Conservation (phyloP, 2,888 invertebrate species). For the Archips xylosteana region DNA sequence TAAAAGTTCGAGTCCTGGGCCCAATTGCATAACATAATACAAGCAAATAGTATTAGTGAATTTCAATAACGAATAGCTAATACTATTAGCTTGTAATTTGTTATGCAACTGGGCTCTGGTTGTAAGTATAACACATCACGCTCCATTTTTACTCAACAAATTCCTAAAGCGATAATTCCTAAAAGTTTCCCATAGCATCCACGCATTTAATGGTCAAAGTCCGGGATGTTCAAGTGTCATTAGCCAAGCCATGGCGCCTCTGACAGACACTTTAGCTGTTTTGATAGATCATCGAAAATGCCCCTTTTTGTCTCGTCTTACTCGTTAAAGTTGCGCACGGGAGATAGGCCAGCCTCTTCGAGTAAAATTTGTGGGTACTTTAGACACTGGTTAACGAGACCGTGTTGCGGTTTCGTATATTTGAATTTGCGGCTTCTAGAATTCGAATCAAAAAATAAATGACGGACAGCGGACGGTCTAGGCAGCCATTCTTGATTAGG, state of each 20-base stretch:
- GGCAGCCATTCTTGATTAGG: too few species aligned
- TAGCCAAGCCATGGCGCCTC: conserved; percentile 29
- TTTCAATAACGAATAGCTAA: too few species aligned
- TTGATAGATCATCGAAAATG: conserved; percentile 41
- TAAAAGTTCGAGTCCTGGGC: too few species aligned
- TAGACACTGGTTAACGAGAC: too few species aligned
- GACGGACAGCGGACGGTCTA: too few species aligned
- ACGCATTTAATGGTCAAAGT: conserved; percentile 24
- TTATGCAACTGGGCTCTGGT: too few species aligned
- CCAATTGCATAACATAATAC: too few species aligned
- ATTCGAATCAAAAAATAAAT: too few species aligned
- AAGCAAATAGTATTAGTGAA: too few species aligned
- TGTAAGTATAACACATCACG: not conserved
- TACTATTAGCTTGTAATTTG: too few species aligned
- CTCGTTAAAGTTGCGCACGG: conserved; percentile 27
- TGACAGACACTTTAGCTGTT: conserved; percentile 42
- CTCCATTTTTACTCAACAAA: not conserved
- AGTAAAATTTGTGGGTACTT: not conserved
- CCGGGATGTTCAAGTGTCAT: conserved; percentile 26
- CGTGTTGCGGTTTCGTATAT: too few species aligned
- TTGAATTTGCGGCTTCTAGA: too few species aligned
- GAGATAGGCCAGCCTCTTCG: conserved; percentile 14
- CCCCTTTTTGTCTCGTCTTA: conserved; percentile 39
- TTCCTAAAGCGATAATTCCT: not conserved
- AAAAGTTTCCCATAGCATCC: not conserved